Evolutionary conservation across 1,140 invertebrate genomes (phyloP).

Genomic region (Cotesia typhae): DNA sequence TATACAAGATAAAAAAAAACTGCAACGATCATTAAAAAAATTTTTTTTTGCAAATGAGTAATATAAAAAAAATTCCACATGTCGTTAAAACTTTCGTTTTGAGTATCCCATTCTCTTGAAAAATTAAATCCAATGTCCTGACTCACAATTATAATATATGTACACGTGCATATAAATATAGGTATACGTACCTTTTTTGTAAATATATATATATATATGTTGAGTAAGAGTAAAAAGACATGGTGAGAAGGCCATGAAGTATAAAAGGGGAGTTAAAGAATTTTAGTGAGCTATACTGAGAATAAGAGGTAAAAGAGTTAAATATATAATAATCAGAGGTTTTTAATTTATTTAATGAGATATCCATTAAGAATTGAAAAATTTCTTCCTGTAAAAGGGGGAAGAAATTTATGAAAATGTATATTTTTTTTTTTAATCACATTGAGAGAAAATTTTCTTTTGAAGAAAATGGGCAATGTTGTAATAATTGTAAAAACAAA

Average conservation of each 20-base stretch:
- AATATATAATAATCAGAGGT: background rate
- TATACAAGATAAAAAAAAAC: too few species aligned
- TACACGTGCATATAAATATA: background rate
- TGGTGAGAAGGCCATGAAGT: conserved; percentile 19
- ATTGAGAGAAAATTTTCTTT: too few species aligned
- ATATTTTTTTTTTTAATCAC: too few species aligned
- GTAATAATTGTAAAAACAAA: too few species aligned
- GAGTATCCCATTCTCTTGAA: conserved; percentile 7
- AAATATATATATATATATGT: background rate
- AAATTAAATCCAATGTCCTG: conserved; percentile 13
- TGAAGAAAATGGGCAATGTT: too few species aligned
- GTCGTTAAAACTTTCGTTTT: too few species aligned
- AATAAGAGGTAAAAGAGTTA: background rate
- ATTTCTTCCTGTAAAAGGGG: too few species aligned
- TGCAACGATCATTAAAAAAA: background rate
- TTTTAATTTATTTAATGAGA: too few species aligned
- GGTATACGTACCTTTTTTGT: conserved; percentile 21
- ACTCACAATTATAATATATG: conserved; percentile 4
- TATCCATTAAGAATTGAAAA: too few species aligned
- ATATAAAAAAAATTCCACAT: background rate
- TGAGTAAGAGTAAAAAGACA: conserved; percentile 37
- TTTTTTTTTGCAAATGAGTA: conserved; percentile 2
- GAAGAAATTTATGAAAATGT: too few species aligned
- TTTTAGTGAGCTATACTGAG: background rate
- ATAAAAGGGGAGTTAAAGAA: conserved; percentile 8